These are phyloP conservation scores for Dermochelys coriacea DNA, from an alignment of 2,797 vertebrate genomes.

Conservation along the genomic window DNA sequence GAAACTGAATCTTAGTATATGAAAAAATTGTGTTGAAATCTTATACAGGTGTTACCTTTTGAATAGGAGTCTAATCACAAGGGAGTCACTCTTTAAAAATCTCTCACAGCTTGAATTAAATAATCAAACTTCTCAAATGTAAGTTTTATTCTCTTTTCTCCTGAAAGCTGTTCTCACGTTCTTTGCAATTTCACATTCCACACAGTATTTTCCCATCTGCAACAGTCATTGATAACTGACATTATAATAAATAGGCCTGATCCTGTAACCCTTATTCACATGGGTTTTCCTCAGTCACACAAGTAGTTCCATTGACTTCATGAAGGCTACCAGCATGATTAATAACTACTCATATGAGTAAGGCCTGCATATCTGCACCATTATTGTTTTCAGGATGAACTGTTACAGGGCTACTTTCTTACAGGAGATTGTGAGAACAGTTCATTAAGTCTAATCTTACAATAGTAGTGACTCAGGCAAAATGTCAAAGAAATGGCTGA, in stretches of 20 bases:
- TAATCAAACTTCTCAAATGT: slow-evolving; percentile 38
- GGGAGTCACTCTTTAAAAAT: slow-evolving; percentile 53
- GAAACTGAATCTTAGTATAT: slow-evolving; percentile 14
- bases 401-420: not conserved
- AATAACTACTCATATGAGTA: fast-evolving
- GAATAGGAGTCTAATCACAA: slow-evolving; percentile 39
- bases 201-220: slow-evolving; percentile 12
- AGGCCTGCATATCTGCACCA: not conserved
- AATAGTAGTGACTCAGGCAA: fast-evolving
- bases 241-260: not conserved
- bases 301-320: not conserved
- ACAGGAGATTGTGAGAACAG: not conserved
- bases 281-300: not conserved
- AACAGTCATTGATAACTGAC: slow-evolving; percentile 27
- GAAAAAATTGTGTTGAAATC: slow-evolving; percentile 41
- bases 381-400: not conserved
- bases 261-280: not conserved
- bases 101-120: slow-evolving; percentile 43
- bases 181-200: slow-evolving; percentile 14
- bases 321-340: not conserved
- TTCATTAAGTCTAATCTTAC: not conserved
- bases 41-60: slow-evolving; percentile 51
- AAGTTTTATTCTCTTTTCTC: slow-evolving; percentile 37
- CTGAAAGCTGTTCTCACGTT: slow-evolving; percentile 33
- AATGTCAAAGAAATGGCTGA: not conserved